Conservation (phyloP, 2,888 invertebrate genomes). For the Alsophila aescularia region DNA sequence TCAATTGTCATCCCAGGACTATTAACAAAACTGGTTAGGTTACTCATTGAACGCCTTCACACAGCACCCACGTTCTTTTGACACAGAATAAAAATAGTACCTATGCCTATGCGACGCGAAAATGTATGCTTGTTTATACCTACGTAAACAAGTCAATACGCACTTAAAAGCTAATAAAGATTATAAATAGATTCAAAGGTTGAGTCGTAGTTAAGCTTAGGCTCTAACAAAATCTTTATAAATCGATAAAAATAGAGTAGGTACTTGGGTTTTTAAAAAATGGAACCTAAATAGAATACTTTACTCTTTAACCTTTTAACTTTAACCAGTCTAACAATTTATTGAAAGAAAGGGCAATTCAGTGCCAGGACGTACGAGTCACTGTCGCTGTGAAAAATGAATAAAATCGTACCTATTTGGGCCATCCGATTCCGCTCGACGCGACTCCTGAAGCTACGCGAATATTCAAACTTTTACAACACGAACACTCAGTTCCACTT, state of each 20-base stretch:
- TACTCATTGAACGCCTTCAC: constrained; percentile 62
- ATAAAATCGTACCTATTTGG: constrained; percentile 72
- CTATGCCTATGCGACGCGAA: constrained; percentile 8
- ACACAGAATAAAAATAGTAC: no score
- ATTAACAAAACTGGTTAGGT: constrained; percentile 55
- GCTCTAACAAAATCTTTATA: no score
- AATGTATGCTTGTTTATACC: constrained; percentile 28
- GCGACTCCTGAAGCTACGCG: constrained; percentile 50
- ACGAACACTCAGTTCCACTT: constrained; percentile 15
- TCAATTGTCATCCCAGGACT: constrained; percentile 42
- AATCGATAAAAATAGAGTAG: no score
- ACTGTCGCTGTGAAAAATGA: constrained; percentile 80
- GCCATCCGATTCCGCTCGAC: constrained; percentile 55
- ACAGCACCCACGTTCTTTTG: constrained; percentile 56
- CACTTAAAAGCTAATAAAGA: neutral
- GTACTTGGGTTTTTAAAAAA: no score
- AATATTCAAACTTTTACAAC: constrained; percentile 49
- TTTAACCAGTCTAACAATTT: constrained; percentile 28
- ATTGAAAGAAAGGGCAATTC: constrained; percentile 72
- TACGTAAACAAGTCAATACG: neutral
- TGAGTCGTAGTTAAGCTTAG: no score
- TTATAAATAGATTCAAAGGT: neutral
- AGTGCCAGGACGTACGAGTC: constrained; percentile 79
- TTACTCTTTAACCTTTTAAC: neutral
- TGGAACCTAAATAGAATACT: no score